Evolutionary conservation across 2,888 invertebrate genomes (phyloP), one percentile per base, ranked within the genome.

Genomic region (Tipula lateralis): DNA sequence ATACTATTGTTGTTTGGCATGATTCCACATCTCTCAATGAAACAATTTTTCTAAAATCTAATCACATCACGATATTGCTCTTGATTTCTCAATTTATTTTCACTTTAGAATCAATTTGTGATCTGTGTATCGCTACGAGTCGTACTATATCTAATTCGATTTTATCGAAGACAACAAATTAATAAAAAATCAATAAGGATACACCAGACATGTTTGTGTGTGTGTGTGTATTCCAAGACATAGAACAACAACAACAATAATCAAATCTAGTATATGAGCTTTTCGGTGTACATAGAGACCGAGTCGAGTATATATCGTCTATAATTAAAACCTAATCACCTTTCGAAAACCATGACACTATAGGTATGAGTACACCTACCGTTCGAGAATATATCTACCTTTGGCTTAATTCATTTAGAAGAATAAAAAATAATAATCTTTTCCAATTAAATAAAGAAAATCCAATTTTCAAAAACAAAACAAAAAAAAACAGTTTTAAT

Each of bases 311-410:
- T 24, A 24, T 66, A 66, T 24, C 7, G 24, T 66, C 3, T 32
- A 66, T 66, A 66, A 66, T 66, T 66, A 66, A 24, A 66, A 66
- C 66, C 66, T 66, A 66, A 66, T 66, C 66, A 66, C 66, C 66
- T 66, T 32, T 24, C 66, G 7, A 66, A 66, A 66, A 66, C 66
- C 24, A 66, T 66, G 24, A 24, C 9, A 66, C 2, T 24, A 9
- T 66, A n/a, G n/a, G n/a, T n/a, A n/a, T n/a, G n/a, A n/a, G n/a
- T n/a, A n/a, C n/a, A n/a, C n/a, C n/a, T n/a, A n/a, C 19, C 9
- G 24, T 24, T 24, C 66, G 7, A 24, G 24, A 39, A 9, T 24
- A 9, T 66, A 44, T 16, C 19, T 24, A 66, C 66, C 24, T 66
- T 24, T 66, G 66, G 66, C 66, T 66, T 66, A 66, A 24, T 24